Conservation (phyloP, 1,140 invertebrate genomes). For the Megalonaias nervosa region DNA sequence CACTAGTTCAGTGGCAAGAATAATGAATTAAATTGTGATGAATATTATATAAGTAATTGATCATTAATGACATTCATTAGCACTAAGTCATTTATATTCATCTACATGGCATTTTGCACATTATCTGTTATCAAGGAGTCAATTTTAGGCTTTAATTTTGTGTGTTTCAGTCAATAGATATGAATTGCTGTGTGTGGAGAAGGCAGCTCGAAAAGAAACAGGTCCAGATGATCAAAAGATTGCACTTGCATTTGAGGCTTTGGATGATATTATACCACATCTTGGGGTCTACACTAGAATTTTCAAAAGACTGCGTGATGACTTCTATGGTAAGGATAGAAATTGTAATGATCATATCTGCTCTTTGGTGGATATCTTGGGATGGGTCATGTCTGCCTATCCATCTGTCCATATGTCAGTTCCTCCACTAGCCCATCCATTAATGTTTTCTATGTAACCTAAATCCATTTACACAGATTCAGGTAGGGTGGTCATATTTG, state of each 20-base stretch:
- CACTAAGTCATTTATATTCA: not conserved
- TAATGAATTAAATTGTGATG: not conserved
- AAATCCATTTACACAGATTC: no score
- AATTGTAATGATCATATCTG: not conserved
- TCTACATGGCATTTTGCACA: not conserved
- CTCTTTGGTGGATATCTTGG: no score
- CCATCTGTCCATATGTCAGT: no score
- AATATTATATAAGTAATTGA: not conserved
- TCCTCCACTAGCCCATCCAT: no score
- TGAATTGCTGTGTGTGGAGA: slow-evolving; percentile 62
- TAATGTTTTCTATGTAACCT: no score
- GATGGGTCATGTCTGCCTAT: no score
- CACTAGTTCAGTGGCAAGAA: not conserved
- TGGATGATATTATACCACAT: slow-evolving; percentile 66
- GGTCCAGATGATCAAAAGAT: slow-evolving; percentile 62
- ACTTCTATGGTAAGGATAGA: slow-evolving; percentile 62
- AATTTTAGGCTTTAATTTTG: not conserved
- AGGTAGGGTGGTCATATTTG: no score
- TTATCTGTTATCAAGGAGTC: not conserved
- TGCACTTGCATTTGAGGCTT: slow-evolving; percentile 61
- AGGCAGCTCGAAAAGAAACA: slow-evolving; percentile 25
- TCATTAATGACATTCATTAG: not conserved
- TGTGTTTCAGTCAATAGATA: slow-evolving; percentile 62
- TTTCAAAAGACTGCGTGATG: slow-evolving; percentile 61
- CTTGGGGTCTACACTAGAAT: slow-evolving; percentile 65